Base-by-base conservation (phyloP, 2,888 invertebrate species). In the Cerceris ruficornis region DNA sequence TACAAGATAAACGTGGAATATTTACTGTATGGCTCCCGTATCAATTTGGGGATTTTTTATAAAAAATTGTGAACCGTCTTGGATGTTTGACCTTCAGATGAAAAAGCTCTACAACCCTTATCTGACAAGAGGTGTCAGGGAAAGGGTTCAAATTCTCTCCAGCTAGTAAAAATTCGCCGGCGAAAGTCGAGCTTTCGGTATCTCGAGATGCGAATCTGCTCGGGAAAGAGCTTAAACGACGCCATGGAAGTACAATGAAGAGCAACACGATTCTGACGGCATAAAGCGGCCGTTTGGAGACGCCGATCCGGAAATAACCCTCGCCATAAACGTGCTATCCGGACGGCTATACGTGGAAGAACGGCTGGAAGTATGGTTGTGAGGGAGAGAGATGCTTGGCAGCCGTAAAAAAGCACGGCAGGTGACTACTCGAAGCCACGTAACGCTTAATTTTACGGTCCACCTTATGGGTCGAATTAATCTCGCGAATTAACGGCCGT, bases 231-330 rank as follows among this genome's bases (percentile, higher is more conserved):
- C n/a, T 55, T 41, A n/a, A 43, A 15, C 55, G 42, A 43, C 15
- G 69, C 14, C 17, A 57, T 11, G 54, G 65, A 77, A 28, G 55
- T 17, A 79, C 79, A 79, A 79, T 75, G 74, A 81, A 60, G 61
- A 76, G 57, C 55, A 64, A 71, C 54, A 72, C 42, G 61, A 65
- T 60, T 15, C 66, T 69, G 59, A 67, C 54, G 68, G 67, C 61
- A 60, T 39, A 72, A 72, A 75, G 65, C 55, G 54, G 50, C 62
- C 70, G 62, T 83, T 66, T 68, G 80, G 71, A 78, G 79, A 84
- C 78, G 85, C 59, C 78, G 86, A 87, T 87, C 86, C 86, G 87
- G 88, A 89, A 89, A 89, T 89, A 89, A 85, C 86, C 72, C 57
- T 59, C 65, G 75, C 73, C 82, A 83, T 86, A 88, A 88, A 81